These are phyloP conservation scores for Bos indicus DNA, from an alignment of 2,113 vertebrate genomes.

Conservation along the genomic window DNA sequence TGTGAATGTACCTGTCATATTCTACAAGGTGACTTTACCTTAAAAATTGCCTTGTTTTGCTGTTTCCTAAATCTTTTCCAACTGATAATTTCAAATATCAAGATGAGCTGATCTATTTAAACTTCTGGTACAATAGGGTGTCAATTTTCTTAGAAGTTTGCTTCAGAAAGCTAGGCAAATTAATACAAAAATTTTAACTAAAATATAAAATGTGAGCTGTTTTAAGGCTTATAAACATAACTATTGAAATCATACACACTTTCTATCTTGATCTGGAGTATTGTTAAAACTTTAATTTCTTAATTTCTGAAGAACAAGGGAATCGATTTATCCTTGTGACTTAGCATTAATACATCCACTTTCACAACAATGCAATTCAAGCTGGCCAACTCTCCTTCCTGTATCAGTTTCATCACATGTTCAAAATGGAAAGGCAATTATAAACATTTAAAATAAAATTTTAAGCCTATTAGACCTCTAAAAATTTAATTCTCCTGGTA, in stretches of 20 bases:
- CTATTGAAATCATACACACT: background rate
- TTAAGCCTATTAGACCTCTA: background rate
- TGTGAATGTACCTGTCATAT: background rate
- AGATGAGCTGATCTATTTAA: background rate
- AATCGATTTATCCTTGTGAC: background rate
- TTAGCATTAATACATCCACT: background rate
- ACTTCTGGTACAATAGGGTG: background rate
- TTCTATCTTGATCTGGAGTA: background rate
- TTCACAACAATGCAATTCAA: background rate
- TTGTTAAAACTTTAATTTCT: background rate
- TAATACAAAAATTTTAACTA: background rate
- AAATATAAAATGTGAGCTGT: background rate
- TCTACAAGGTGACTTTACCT: background rate
- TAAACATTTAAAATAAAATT: background rate
- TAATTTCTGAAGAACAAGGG: background rate
- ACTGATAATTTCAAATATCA: background rate
- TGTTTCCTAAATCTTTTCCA: background rate
- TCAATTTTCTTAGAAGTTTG: background rate
- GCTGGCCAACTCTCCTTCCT: background rate
- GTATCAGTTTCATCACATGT: background rate
- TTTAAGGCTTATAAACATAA: background rate
- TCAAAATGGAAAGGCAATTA: background rate
- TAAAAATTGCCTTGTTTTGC: background rate
- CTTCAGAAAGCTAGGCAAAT: background rate
- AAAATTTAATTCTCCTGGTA: background rate